These are phyloP conservation scores for Lordiphosa mommai DNA, from an alignment of 1,140 invertebrate species.

Conservation along the genomic window DNA sequence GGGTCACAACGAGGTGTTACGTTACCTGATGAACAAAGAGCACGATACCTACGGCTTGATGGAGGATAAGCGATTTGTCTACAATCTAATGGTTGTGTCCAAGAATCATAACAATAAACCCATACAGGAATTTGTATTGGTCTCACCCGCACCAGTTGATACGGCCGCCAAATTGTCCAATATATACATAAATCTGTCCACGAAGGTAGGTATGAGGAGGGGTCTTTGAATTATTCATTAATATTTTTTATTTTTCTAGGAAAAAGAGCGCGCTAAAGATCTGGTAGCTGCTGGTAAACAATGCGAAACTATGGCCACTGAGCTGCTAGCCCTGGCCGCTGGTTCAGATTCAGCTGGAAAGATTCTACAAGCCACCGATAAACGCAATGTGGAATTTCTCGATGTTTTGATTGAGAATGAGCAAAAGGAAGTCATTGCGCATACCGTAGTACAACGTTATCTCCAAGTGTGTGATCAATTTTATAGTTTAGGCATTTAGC, in stretches of 20 bases:
- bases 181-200: conserved; percentile 92
- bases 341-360: conserved; percentile 95
- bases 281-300: conserved; percentile 95
- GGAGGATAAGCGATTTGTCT: conserved; percentile 98
- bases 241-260: conserved; percentile 80
- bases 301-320: conserved; percentile 98
- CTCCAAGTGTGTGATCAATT: conserved; percentile 85
- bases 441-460: conserved; percentile 93
- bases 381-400: conserved; percentile 95
- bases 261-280: conserved; percentile 98
- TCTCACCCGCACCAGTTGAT: conserved; percentile 98
- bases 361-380: conserved; percentile 94
- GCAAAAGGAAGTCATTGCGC: conserved; percentile 97
- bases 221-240: background rate
- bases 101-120: conserved; percentile 98
- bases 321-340: conserved; percentile 95
- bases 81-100: conserved; percentile 98
- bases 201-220: conserved; percentile 83
- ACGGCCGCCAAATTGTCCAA: conserved; percentile 98
- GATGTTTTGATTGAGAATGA: conserved; percentile 99
- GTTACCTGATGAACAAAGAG: conserved; percentile 97
- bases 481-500: background rate
- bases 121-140: conserved; percentile 97
- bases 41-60: conserved; percentile 98
- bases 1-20: conserved; percentile 96